A percentile compares a stretch with the other conserved stretches of the same genome.
Evolutionary conservation across 1,140 invertebrate species (phyloP).

Genomic region (Eriocheir sinensis): DNA sequence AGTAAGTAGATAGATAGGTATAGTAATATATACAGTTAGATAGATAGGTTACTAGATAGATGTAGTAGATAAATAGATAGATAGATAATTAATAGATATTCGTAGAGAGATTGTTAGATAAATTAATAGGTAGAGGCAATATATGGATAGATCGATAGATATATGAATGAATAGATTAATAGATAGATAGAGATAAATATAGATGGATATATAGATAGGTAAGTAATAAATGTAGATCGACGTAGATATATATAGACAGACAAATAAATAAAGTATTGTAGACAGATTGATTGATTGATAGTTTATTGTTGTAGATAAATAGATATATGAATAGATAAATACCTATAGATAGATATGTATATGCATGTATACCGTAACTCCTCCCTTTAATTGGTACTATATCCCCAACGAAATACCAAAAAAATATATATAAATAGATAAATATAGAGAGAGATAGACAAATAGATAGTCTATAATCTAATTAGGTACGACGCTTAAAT

Average conservation of each 20-base stretch:
- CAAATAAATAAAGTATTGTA: too few relatives aligned
- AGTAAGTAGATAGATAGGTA: background rate
- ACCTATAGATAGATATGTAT: constrained; percentile 48
- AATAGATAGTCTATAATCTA: too few relatives aligned
- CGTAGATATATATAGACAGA: constrained; percentile 46
- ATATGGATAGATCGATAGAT: background rate
- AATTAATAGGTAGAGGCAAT: background rate
- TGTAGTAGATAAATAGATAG: background rate
- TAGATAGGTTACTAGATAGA: background rate
- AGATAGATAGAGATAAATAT: background rate
- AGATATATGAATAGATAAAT: constrained; percentile 46
- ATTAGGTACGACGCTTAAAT: too few relatives aligned
- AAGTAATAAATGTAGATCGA: background rate
- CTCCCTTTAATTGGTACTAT: background rate
- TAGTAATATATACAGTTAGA: background rate
- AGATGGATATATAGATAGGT: constrained; percentile 39
- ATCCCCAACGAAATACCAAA: background rate
- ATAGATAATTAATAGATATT: background rate
- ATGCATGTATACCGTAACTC: background rate
- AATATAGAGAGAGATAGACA: too few relatives aligned
- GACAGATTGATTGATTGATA: too few relatives aligned
- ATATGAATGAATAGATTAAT: background rate
- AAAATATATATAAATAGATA: too few relatives aligned
- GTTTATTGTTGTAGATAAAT: too few relatives aligned
- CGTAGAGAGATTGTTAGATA: background rate